Conservation (phyloP, 2,113 vertebrate species). For the Herpetotheres cachinnans region DNA sequence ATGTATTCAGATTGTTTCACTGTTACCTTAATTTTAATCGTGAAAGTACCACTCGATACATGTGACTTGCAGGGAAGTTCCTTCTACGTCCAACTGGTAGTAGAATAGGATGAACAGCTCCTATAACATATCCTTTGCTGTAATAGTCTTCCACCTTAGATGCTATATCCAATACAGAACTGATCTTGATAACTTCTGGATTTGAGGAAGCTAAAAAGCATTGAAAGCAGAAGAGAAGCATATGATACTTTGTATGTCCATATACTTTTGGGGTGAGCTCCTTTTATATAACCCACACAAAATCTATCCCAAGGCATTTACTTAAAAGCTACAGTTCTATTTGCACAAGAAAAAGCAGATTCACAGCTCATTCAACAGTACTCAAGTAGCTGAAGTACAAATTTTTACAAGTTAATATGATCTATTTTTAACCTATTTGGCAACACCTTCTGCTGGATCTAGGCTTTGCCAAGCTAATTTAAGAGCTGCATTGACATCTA, state of each 20-base stretch:
- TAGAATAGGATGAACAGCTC: conserved; percentile 88
- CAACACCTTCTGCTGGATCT: not conserved
- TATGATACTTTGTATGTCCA: not conserved
- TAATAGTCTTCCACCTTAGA: conserved; percentile 89
- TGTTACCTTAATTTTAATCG: conserved; percentile 83
- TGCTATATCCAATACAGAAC: conserved; percentile 87
- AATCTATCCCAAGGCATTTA: not conserved
- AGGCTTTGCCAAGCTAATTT: not conserved
- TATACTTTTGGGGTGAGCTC: not conserved
- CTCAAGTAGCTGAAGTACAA: not conserved
- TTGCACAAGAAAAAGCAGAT: not conserved
- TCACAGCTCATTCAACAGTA: not conserved
- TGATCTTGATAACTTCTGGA: conserved; percentile 86
- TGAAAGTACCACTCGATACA: conserved; percentile 88
- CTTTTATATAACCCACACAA: conserved; percentile 14
- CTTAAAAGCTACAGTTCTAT: not conserved
- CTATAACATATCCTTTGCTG: conserved; percentile 85
- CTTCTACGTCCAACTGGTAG: conserved; percentile 81
- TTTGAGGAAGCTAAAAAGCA: conserved; percentile 72
- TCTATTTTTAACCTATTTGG: not conserved
- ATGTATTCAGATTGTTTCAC: not conserved
- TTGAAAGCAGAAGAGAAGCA: conserved; percentile 7
- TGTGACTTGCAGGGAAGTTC: conserved; percentile 84
- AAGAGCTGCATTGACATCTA: not conserved
- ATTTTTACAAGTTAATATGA: not conserved